phyloP scores from a whole-genome alignment of 2,888 invertebrate genomes.

The Hypolimnas misippus region DNA sequence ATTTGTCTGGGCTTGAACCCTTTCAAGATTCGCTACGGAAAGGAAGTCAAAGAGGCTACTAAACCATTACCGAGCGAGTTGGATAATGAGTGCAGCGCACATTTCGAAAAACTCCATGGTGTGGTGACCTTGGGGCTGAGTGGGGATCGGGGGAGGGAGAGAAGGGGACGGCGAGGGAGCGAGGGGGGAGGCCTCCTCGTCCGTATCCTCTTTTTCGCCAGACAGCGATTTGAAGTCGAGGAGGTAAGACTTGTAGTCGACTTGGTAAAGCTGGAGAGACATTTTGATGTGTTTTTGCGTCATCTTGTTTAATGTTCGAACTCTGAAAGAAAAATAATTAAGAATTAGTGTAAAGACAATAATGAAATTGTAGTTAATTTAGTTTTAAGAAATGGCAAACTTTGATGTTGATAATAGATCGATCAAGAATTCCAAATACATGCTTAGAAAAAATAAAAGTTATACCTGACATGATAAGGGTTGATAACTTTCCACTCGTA shows the following conservation, averaged over 20 bases:
- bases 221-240: constrained; percentile 98
- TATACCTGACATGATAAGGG: constrained; percentile 94
- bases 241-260: constrained; percentile 98
- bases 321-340: constrained; percentile 83
- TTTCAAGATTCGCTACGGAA: no score
- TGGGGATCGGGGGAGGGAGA: constrained; percentile 51
- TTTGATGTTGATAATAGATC: no score
- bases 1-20: no score
- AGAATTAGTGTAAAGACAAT: not conserved
- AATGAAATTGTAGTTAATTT: no score
- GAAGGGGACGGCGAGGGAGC: constrained; percentile 54
- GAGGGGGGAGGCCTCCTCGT: constrained; percentile 63
- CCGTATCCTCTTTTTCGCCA: constrained; percentile 87
- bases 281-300: constrained; percentile 96
- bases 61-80: constrained; percentile 92
- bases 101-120: constrained; percentile 99
- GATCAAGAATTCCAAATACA: no score
- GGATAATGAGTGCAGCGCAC: constrained; percentile 99
- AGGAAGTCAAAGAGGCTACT: not conserved
- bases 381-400: no score
- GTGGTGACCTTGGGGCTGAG: constrained; percentile 89
- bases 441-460: no score
- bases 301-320: constrained; percentile 94
- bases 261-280: constrained; percentile 99
- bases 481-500: constrained; percentile 99